Percentiles rank a stretch among this genome's conserved stretches.
Evolutionary conservation across 2,797 vertebrate species (phyloP).

Genomic region (Arrhamphus sclerolepis): DNA sequence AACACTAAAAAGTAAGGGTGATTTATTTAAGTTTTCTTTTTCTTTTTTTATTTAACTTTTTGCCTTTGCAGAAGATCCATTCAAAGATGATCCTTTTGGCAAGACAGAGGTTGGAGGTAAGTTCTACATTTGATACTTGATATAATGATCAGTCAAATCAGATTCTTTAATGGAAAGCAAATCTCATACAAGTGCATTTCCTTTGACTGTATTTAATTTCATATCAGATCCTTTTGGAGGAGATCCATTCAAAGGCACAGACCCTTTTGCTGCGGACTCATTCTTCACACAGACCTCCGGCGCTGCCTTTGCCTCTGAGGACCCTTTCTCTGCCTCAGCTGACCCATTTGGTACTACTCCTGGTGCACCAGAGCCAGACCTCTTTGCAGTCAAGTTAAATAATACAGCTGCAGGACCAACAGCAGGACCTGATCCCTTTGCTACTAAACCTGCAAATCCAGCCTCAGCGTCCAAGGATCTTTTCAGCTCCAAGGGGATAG

Average conservation of each 20-base stretch:
- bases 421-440: slow-evolving; percentile 67
- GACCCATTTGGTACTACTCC: slow-evolving; percentile 74
- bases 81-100: slow-evolving; percentile 96
- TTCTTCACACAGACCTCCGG: slow-evolving; percentile 89
- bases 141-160: neutral
- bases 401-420: slow-evolving; percentile 48
- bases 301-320: slow-evolving; percentile 81
- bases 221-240: slow-evolving; percentile 91
- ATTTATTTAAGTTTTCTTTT: slow-evolving; percentile 4
- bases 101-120: slow-evolving; percentile 88
- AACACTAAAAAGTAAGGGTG: neutral
- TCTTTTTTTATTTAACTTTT: neutral
- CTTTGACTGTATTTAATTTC: slow-evolving; percentile 2
- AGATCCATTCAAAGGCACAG: slow-evolving; percentile 97
- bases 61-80: slow-evolving; percentile 87
- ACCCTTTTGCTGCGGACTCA: slow-evolving; percentile 93
- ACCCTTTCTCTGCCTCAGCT: slow-evolving; percentile 85
- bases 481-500: slow-evolving; percentile 56
- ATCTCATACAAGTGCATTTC: neutral
- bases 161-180: neutral
- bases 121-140: slow-evolving; percentile 16
- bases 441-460: slow-evolving; percentile 52
- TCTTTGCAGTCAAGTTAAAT: slow-evolving; percentile 70
- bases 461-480: slow-evolving; percentile 60
- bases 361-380: slow-evolving; percentile 67